A percentile compares a stretch with the other conserved stretches of the same genome.
These are phyloP conservation scores for Zosterops japonicus DNA, from an alignment of 2,113 vertebrate genomes.

Conservation along the genomic window DNA sequence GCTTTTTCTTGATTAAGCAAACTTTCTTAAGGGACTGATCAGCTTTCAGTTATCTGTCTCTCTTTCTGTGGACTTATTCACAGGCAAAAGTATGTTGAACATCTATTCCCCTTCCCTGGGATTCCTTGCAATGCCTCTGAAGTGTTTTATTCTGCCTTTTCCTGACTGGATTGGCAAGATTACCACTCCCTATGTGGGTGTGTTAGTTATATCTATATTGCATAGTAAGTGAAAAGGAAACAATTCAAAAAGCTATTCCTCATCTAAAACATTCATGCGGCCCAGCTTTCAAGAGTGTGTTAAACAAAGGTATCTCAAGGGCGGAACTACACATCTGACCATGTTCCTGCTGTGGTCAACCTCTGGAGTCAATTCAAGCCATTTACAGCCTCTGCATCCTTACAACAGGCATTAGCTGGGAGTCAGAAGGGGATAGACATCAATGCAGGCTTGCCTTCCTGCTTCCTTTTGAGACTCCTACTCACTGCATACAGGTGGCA, in stretches of 20 bases:
- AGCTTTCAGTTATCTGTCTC: not conserved
- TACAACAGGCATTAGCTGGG: not conserved
- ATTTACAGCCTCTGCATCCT: not conserved
- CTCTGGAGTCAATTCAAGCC: not conserved
- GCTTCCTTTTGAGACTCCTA: not conserved
- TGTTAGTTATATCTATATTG: not conserved
- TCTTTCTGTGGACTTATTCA: not conserved
- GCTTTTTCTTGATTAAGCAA: not conserved
- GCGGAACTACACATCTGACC: not conserved
- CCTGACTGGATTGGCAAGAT: not conserved
- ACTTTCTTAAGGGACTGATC: not conserved
- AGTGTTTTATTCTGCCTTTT: not conserved
- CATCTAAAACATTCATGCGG: not conserved
- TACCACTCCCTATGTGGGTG: not conserved
- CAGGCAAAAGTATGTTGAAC: fast-evolving
- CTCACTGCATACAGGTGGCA: not conserved
- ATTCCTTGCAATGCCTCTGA: not conserved
- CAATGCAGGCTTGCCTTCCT: not conserved
- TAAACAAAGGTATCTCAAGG: not conserved
- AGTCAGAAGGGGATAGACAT: not conserved
- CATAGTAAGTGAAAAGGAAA: not conserved
- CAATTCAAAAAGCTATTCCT: not conserved
- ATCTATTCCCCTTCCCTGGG: not conserved
- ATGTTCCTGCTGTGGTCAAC: not conserved
- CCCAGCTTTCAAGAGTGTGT: not conserved